These are phyloP conservation scores for Odontocerum albicorne DNA, from an alignment of 2,888 invertebrate genomes.

Conservation along the genomic window DNA sequence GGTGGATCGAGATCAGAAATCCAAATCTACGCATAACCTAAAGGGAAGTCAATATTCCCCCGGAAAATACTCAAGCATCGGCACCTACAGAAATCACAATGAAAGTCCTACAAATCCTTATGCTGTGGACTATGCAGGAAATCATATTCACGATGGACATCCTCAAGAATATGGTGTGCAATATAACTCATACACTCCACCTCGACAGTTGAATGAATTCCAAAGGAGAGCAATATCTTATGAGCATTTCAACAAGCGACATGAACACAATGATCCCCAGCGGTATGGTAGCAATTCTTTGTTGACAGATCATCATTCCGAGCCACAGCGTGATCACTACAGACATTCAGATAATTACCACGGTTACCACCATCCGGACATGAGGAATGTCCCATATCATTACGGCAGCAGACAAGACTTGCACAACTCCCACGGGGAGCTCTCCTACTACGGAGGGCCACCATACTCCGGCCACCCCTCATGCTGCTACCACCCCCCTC, in stretches of 20 bases:
- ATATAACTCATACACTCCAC: constrained; percentile 46
- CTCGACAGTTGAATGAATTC: constrained; percentile 48
- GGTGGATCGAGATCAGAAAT: constrained; percentile 65
- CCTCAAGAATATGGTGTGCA: constrained; percentile 10
- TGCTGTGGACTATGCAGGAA: constrained; percentile 18
- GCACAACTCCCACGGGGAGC: constrained; percentile 32
- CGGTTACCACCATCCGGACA: constrained; percentile 23
- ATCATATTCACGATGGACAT: constrained; percentile 16
- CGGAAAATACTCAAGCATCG: constrained; percentile 10
- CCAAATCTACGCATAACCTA: constrained; percentile 56
- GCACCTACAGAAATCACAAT: constrained; percentile 6
- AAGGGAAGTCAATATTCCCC: constrained; percentile 14
- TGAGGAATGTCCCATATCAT: constrained; percentile 29
- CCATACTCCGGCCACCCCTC: constrained; percentile 45
- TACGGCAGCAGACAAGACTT: constrained; percentile 37
- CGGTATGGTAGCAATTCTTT: constrained; percentile 52
- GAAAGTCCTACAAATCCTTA: constrained; percentile 16
- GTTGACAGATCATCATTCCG: constrained; percentile 43
- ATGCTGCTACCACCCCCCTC: constrained; percentile 46
- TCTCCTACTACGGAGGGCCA: constrained; percentile 22
- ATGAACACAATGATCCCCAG: constrained; percentile 53
- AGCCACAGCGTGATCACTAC: constrained; percentile 26
- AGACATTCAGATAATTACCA: constrained; percentile 31
- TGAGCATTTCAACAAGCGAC: constrained; percentile 62
- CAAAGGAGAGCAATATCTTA: constrained; percentile 58